phyloP scores from a whole-genome alignment of 2,797 vertebrate genomes.

The Trachops cirrhosus region DNA sequence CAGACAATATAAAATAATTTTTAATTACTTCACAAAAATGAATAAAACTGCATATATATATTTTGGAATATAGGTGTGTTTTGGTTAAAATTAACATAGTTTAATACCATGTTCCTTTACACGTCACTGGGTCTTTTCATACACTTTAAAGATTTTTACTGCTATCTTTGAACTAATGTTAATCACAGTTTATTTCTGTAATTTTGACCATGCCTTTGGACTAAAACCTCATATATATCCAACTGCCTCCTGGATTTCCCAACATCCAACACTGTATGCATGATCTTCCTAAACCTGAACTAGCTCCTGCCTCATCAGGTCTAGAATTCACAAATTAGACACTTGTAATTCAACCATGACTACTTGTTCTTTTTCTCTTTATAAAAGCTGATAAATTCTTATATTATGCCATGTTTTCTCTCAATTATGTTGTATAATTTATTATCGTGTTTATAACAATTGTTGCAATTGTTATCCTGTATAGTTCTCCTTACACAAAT shows the following conservation, averaged over 20 bases:
- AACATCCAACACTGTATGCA: fast-evolving
- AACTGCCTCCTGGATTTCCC: background rate
- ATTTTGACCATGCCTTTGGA: background rate
- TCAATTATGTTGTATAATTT: background rate
- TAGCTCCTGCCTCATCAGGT: background rate
- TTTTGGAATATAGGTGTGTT: background rate
- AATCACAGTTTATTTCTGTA: background rate
- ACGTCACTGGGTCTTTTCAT: background rate
- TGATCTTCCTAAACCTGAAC: background rate
- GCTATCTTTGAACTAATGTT: background rate
- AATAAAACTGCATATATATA: background rate
- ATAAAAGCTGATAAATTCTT: background rate
- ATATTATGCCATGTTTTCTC: background rate
- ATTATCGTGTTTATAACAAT: background rate
- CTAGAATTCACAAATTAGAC: background rate
- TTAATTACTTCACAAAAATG: background rate
- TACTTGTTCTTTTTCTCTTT: background rate
- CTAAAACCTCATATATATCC: background rate
- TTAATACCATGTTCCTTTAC: background rate
- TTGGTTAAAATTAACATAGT: background rate
- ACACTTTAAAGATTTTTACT: background rate
- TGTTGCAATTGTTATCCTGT: background rate
- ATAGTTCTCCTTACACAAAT: background rate
- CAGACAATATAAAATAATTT: background rate
- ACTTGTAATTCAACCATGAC: background rate